Evolutionary conservation across 2,797 vertebrate species (phyloP).

Genomic region (Ptychobarbus kaznakovi): DNA sequence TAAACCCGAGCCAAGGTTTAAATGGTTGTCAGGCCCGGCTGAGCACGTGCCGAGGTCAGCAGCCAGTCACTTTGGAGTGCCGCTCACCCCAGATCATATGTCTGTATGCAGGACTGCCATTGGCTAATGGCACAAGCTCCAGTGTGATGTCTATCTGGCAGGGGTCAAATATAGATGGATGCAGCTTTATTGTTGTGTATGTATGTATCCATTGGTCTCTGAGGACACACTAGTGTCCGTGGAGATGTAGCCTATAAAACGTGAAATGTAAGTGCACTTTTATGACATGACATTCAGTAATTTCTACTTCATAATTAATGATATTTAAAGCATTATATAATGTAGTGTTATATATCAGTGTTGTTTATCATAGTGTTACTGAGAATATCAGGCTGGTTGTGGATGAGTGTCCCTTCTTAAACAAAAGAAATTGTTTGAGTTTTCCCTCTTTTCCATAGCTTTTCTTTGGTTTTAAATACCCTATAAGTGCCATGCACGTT

Average conservation of each 20-base stretch:
- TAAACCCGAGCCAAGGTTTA: constrained; percentile 43
- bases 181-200: too few species aligned
- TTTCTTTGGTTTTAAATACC: too few species aligned
- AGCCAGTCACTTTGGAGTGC: constrained; percentile 28
- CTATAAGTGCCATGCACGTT: too few species aligned
- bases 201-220: not conserved
- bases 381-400: not conserved
- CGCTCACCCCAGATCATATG: not conserved
- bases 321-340: not conserved
- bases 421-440: too few species aligned
- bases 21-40: constrained; percentile 23
- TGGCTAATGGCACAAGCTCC: not conserved
- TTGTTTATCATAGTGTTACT: not conserved
- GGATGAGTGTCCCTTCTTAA: not conserved
- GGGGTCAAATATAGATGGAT: not conserved
- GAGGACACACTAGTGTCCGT: not conserved
- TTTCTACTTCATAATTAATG: not conserved
- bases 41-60: constrained; percentile 37
- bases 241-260: not conserved
- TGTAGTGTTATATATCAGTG: not conserved
- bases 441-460: too few species aligned
- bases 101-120: constrained; percentile 1
- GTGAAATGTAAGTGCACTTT: too few species aligned
- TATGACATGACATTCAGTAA: not conserved
- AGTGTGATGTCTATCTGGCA: not conserved